A percentile compares a stretch with the other conserved stretches of the same genome.
Conservation (phyloP, 1,140 invertebrate genomes). For the Drosophila serrata region DNA sequence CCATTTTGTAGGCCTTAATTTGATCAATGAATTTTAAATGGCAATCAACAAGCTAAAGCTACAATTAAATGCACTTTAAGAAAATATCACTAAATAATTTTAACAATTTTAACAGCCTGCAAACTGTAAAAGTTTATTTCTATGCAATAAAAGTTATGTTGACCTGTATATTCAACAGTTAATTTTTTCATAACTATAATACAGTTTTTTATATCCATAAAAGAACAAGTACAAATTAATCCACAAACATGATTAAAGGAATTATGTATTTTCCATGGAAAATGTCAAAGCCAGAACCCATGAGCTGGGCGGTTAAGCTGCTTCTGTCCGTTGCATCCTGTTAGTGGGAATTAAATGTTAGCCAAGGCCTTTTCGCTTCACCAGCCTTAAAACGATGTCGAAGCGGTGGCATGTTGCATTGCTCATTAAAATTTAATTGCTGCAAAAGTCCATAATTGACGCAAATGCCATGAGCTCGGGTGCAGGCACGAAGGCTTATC, state of each 20-base stretch:
- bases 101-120: background rate
- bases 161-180: too few relatives aligned
- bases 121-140: background rate
- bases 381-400: conserved; percentile 16
- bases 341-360: conserved; percentile 10
- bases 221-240: background rate
- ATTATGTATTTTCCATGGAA: conserved; percentile 1
- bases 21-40: conserved; percentile 25
- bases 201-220: background rate
- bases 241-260: conserved; percentile 1
- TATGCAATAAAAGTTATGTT: background rate
- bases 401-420: conserved; percentile 33
- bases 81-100: background rate
- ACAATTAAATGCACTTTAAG: background rate
- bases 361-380: conserved; percentile 9
- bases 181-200: conserved; percentile 6
- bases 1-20: conserved; percentile 24
- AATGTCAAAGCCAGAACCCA: background rate
- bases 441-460: conserved; percentile 67
- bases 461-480: conserved; percentile 44
- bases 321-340: conserved; percentile 2
- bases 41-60: background rate
- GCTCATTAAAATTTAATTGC: conserved; percentile 73
- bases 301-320: conserved; percentile 4
- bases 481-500: conserved; percentile 55